A percentile compares a stretch with the other conserved stretches of the same genome.
These are phyloP conservation scores for Nomada fucata DNA, from an alignment of 2,888 invertebrate genomes.

Conservation along the genomic window DNA sequence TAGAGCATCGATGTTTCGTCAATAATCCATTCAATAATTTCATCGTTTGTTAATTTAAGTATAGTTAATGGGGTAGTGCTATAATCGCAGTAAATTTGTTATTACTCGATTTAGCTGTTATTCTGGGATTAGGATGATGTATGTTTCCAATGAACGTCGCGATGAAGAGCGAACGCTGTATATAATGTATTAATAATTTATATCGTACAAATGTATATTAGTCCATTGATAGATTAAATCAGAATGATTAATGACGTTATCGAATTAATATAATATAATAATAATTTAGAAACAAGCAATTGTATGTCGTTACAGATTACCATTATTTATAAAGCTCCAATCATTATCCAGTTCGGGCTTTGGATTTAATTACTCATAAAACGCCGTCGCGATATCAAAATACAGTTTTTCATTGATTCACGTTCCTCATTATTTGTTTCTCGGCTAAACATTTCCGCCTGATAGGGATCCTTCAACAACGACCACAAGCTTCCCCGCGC, in stretches of 20 bases:
- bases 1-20: too few relatives aligned
- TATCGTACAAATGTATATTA: background rate
- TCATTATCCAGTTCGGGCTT: too few relatives aligned
- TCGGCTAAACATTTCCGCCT: conserved; percentile 46
- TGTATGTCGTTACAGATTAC: background rate
- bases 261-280: conserved; percentile 5
- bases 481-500: conserved; percentile 48
- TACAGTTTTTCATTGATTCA: conserved; percentile 6
- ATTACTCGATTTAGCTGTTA: conserved; percentile 5
- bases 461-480: conserved; percentile 33
- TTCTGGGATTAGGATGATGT: background rate
- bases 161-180: conserved; percentile 31
- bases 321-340: background rate
- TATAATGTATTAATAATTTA: too few relatives aligned
- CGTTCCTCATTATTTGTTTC: background rate
- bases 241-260: background rate
- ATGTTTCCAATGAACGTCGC: conserved; percentile 13
- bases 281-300: background rate
- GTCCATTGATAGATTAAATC: background rate
- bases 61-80: background rate
- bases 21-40: background rate
- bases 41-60: background rate
- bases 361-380: background rate
- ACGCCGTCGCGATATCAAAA: background rate
- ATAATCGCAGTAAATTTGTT: conserved; percentile 11